These are phyloP conservation scores for Gastrophryne carolinensis DNA, from an alignment of 2,797 vertebrate species.

Conservation along the genomic window DNA sequence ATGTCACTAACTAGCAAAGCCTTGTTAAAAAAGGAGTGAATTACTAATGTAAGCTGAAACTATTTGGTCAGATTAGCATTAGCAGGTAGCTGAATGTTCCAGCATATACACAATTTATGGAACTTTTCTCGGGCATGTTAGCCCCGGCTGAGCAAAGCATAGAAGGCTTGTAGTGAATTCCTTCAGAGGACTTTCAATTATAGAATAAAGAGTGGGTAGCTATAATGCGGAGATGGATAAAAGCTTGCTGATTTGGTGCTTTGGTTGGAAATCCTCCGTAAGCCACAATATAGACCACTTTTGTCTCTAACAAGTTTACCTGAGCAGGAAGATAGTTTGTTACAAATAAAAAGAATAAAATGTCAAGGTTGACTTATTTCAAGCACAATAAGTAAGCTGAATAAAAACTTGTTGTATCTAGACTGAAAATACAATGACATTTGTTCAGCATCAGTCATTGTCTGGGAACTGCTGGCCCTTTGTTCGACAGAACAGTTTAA, in stretches of 20 bases:
- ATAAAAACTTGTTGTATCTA: not conserved
- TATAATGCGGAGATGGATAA: not conserved
- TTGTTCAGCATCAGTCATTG: no score
- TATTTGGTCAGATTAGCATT: no score
- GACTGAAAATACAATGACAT: not conserved
- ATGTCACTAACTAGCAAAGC: slow-evolving; percentile 2
- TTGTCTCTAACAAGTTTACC: not conserved
- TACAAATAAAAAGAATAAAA: not conserved
- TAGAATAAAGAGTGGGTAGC: not conserved
- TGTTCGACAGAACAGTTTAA: no score
- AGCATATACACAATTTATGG: not conserved
- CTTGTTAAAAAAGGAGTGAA: not conserved
- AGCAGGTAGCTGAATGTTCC: no score
- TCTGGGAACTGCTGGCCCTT: no score
- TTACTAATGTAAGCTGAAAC: no score
- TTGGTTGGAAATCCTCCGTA: not conserved
- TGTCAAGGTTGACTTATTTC: not conserved
- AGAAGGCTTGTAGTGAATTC: not conserved
- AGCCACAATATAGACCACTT: not conserved
- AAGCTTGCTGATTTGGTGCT: not conserved
- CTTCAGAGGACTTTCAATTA: not conserved
- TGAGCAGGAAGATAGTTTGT: not conserved
- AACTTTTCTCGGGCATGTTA: not conserved
- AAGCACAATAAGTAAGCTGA: not conserved
- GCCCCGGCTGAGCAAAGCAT: not conserved